Base-by-base conservation (phyloP, 2,113 vertebrate species). In the Menura novaehollandiae region DNA sequence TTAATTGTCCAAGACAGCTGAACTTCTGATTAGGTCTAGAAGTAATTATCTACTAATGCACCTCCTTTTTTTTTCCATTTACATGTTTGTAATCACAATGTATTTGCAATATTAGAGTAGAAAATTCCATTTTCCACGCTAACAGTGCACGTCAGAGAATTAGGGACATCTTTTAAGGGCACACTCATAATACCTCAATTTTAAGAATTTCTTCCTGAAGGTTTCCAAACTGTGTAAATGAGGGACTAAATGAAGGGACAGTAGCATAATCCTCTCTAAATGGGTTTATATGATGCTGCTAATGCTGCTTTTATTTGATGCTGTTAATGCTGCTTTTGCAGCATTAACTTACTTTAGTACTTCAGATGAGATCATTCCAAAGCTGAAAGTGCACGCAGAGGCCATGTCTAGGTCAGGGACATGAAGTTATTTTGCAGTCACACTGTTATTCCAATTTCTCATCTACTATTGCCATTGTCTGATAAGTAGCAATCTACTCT, bases 231-330 rank as follows among this genome's bases (percentile, higher is more conserved):
- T 30, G 21, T 75, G 43, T 49, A 96, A 94, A 90, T 1, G 2
- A 79, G 47, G 18, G 58, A 21, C 93, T 79, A 86, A 86, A 86
- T 46, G 88, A 96, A 96, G 44, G 68, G 59, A 78, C 58, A 78
- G 83, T 35, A 84, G 68, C 56, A 77, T 88, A 94, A 94, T 95
- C 85, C 52, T 71, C 68, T 91, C 72, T 83, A 95, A 96, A 88
- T 79, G 58, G 79, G 64, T 21, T 96, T 94, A 85, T 46, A 52
- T 5, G 13, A 78, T 88, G 66, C 53, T 88, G 89, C 51, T 95
- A 96, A 95, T 85, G 71, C 93, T 88, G 81, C 93, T 86, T 27
- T 96, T 93, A 78, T 56, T 56, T 7, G 16, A 69, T 84, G 67
- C 52, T 86, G 76, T 37, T 95, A 96, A 96, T 80, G 47, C 93